Base-by-base conservation (phyloP, 2,888 invertebrate genomes). In the Ophraella communa region DNA sequence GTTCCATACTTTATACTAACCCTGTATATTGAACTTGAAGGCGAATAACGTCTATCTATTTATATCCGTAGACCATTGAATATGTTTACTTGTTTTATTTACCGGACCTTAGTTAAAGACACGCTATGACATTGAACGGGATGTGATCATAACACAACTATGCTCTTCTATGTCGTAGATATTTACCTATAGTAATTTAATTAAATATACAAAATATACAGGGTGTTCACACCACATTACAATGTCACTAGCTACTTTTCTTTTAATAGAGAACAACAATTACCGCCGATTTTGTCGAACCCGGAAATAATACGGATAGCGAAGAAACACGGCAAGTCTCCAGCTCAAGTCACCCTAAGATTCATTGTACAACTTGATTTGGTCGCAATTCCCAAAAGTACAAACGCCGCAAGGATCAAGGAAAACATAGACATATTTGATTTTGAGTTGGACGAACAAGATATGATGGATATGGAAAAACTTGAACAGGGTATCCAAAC, bases 371-470 rank as follows among this genome's bases (percentile, higher is more conserved):
- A 94, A 78, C 85, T 86, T 27, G 89, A 88, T 10, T 81, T 94
- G 23, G 86, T 86, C 7, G 89, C 89, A 35, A 94, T 96, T 75
- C 95, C 95, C 3, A 96, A 95, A 80, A 95, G 94, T 79, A 90
- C 90, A 2, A 91, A 90, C 79, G 83, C 89, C 0, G 77, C 82
- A 4, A 86, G 95, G 66, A 87, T 96, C 20, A 85, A 85, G 74
- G 87, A 92, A 82, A 96, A 96, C 78, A 86, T 94, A 47, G 83
- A 90, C 62, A 80, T 94, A 56, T 93, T 92, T 79, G 88, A 91
- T 80, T 94, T 94, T 78, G 80, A 86, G 71, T 80, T 95, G 45
- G 85, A 83, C 53, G 78, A 83, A 0, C 82, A 83, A 1, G 93
- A 94, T 76, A 85, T 92, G 82, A 73, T 81, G 0, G 83, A 84